Conservation (phyloP, 2,797 vertebrate species). For the Smutsia gigantea region DNA sequence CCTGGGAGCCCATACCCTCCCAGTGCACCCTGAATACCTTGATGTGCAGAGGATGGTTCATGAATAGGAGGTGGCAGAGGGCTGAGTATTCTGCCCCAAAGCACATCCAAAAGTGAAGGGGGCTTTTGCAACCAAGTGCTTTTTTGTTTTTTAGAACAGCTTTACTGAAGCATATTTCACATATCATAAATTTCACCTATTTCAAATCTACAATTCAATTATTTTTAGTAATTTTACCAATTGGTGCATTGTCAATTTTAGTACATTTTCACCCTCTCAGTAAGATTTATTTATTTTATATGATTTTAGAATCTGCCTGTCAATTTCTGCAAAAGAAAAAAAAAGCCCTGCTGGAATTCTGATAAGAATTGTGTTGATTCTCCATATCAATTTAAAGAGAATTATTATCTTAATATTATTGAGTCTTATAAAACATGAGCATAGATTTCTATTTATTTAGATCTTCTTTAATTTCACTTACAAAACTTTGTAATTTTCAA, state of each 20-base stretch:
- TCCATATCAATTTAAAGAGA: not conserved
- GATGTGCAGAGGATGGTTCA: not conserved
- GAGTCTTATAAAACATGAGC: not conserved
- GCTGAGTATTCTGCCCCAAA: not conserved
- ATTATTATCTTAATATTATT: not conserved
- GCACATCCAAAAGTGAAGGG: not conserved
- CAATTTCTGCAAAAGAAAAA: not conserved
- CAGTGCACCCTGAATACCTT: not conserved
- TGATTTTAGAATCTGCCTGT: not conserved
- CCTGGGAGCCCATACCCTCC: not conserved
- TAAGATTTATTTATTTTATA: not conserved
- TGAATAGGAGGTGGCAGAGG: not conserved
- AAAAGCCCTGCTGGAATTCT: not conserved
- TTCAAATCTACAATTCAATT: not conserved
- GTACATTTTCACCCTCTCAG: not conserved
- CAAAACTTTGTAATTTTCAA: not conserved
- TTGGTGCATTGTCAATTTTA: not conserved
- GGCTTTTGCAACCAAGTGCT: not conserved
- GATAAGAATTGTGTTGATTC: not conserved
- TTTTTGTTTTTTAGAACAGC: not conserved
- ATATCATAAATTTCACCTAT: not conserved
- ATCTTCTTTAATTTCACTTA: not conserved
- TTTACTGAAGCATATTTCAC: not conserved
- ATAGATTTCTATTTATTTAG: not conserved
- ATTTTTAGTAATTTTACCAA: not conserved